Base-by-base conservation (phyloP, 2,797 vertebrate genomes). In the Pitangus sulphuratus region DNA sequence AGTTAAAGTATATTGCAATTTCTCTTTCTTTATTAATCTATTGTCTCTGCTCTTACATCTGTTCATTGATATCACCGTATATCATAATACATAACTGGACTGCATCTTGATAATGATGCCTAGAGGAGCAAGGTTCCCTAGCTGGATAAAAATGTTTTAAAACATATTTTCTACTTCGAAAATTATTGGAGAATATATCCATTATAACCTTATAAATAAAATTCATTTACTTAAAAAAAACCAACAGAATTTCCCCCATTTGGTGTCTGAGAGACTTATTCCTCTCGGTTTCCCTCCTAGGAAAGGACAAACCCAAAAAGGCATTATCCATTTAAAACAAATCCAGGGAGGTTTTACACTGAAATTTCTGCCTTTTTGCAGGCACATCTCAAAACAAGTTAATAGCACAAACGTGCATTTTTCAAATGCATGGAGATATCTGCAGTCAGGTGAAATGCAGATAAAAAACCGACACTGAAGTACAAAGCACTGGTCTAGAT, bases 201-300 rank as follows among this genome's bases (percentile, higher is more conserved):
- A 33, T 40, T 74, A 50, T 16, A 71, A 64, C 5, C 14, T 58
- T 47, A 54, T 13, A 76, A 77, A 70, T 47, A 74, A 87, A 72
- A 82, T 11, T 15, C 0, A 0, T 62, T 84, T 39, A n/a, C 18
- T 2, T 3, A 50, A 84, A 56, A 40, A 13, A 44, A 1, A 1
- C 3, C 33, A 31, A 56, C 4, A 24, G 44, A 50, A 24, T 50
- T 20, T 44, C 11, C 15, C 4, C 11, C 51, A 65, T 33, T 65
- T 65, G 19, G 13, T 33, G 39, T n/a, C 64, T 25, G 44, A 58
- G 21, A 64, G 33, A 33, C 11, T 39, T 65, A 25, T 30, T 65
- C n/a, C 24, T 50, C 37, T 72, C 19, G 28, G n/a, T 51, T 65
- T 65, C 24, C 60, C 50, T 58, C 31, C 22, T 69, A 45, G 78